phyloP scores from a whole-genome alignment of 2,113 vertebrate genomes.

The Muntiacus muntjak region DNA sequence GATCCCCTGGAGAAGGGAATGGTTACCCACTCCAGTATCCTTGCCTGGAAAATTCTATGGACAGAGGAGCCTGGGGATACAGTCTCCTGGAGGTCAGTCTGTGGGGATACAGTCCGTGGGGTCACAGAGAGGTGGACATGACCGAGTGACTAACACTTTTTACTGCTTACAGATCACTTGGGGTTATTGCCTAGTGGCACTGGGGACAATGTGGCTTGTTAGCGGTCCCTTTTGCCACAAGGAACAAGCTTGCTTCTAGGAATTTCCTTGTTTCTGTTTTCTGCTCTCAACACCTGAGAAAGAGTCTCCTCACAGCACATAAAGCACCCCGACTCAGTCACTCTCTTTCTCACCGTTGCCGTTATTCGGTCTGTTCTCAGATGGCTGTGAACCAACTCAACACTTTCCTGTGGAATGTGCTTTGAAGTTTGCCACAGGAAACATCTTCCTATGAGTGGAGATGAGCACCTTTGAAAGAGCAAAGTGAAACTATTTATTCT shows the following conservation, averaged over 20 bases:
- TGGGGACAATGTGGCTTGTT: background rate
- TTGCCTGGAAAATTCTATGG: background rate
- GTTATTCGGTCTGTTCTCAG: background rate
- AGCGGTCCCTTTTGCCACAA: background rate
- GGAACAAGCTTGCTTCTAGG: background rate
- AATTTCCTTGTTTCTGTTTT: background rate
- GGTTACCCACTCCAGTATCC: background rate
- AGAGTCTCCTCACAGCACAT: background rate
- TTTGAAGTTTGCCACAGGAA: background rate
- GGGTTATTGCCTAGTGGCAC: accelerated
- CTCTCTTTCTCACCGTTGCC: accelerated
- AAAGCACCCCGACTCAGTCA: accelerated
- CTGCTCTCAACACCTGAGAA: too few relatives aligned
- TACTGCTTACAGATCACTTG: accelerated
- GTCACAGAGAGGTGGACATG: background rate
- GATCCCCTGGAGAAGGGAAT: background rate
- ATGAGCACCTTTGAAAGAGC: background rate
- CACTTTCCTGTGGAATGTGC: background rate
- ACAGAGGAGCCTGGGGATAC: background rate
- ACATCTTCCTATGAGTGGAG: background rate
- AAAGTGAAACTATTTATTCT: background rate
- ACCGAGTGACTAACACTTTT: background rate
- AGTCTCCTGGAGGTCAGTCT: background rate
- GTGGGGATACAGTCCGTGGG: background rate
- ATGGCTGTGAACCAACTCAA: background rate